Base-by-base conservation (phyloP, 2,797 vertebrate species). In the Dendrocincla tyrannina region DNA sequence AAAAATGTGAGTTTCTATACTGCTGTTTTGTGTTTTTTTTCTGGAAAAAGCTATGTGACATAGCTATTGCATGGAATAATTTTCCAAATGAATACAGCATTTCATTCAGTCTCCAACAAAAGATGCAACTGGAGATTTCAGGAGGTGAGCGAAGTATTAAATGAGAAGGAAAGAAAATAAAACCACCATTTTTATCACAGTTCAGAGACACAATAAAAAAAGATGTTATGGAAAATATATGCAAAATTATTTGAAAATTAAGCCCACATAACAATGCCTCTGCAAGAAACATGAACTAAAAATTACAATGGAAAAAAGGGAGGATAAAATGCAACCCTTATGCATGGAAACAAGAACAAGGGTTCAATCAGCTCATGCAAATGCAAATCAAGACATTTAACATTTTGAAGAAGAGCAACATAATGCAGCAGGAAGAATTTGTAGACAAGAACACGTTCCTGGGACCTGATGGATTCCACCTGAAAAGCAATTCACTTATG, bases 351-450 rank as follows among this genome's bases (percentile, higher is more conserved):
- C 25, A 85, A 74, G 74, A 82, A 59, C 59, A 95, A 91, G 49
- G 47, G 18, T 73, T 93, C 88, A 89, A 82, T 83, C 84, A 94
- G 49, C 24, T 85, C 47, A 74, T 75, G 62, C 47, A 94, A 89
- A 94, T 84, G 77, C 25, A 94, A 93, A 96, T 96, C 59, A 84
- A 76, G 72, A 77, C 47, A 56, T 85, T 80, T 91, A 83, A 68
- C 41, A 75, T 95, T 82, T 94, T 78, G 58, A 73, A 78, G 56
- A 89, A 37, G 49, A 58, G 70, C 52, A 78, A 77, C 41, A 92
- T 64, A 93, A 72, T 77, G 80, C 53, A 92, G 28, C 70, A 74
- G 64, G 60, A 82, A 28, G 10, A 84, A 83, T 74, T 23, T 53
- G 62, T 89, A 78, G 78, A 92, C 32, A 85, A 58, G 78, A 80